Base-by-base conservation (phyloP, 1,140 invertebrate species). In the Ceratoteleas bidentatus region DNA sequence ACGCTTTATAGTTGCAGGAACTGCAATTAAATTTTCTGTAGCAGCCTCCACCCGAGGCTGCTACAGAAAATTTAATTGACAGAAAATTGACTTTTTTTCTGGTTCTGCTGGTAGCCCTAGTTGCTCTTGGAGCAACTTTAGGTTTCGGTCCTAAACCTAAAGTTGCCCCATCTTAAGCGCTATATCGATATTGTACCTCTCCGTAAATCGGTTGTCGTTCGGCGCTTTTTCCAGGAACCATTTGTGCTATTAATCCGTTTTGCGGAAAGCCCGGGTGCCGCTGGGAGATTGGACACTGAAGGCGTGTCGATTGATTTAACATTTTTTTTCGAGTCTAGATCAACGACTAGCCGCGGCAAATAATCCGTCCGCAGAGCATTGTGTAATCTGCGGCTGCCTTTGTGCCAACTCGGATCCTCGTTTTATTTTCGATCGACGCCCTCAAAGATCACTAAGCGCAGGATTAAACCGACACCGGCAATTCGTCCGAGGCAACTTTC, bases 171-270 rank as follows among this genome's bases (percentile, higher is more conserved):
- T 24, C 62, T 58, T 9, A 11, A 65, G 43, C 54, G 45, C 45
- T 58, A 40, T 58, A 74, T 58, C 32, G 15, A 43, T 14, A 15
- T 5, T 11, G 15, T 16, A 64, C 3, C 34, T 34, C 15, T 60
- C 10, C 70, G 40, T 57, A 65, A 57, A 74, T 52, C 61, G 62
- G 61, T 66, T 68, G 74, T 38, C 74, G 69, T 69, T 77, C 64
- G 57, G 40, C 24, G 32, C 57, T 54, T 77, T 76, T 77, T 50
- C 65, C 74, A 56, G 33, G 65, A 65, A 64, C 40, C 56, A 57
- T 68, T 77, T 57, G 54, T 38, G 49, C 64, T 64, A 69, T 77
- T 62, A 69, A 69, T 77, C 74, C 64, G 57, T 54, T 77, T 68
- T 62, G 74, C 32, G 57, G 57, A 61, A 36, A 61, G 4, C 10